phyloP scores from a whole-genome alignment of 2,888 invertebrate species.

The Chymomyza fuscimana region DNA sequence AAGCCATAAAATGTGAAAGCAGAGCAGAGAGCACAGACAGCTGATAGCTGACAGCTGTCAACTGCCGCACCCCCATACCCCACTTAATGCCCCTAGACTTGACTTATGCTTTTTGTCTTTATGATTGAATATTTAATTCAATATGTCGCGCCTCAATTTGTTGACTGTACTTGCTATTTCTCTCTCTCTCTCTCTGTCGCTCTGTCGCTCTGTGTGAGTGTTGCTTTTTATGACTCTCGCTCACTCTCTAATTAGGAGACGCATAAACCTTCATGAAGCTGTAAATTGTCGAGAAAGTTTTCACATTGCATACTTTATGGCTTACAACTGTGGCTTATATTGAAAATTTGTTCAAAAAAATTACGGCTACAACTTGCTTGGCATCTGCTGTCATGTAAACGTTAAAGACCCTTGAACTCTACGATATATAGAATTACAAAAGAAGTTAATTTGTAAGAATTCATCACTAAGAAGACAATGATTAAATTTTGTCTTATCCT shows the following conservation, averaged over 20 bases:
- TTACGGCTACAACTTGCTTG: background rate
- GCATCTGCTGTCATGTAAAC: background rate
- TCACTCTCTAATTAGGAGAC: background rate
- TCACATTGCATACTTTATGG: background rate
- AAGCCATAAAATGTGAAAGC: constrained; percentile 60
- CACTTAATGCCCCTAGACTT: background rate
- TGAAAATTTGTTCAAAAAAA: background rate
- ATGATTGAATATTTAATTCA: constrained; percentile 73
- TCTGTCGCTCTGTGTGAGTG: background rate
- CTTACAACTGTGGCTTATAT: background rate
- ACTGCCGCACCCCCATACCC: background rate
- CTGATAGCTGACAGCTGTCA: background rate
- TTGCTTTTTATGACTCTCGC: constrained; percentile 1
- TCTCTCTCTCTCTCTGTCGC: constrained; percentile 23
- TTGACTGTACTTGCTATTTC: constrained; percentile 16
- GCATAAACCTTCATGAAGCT: background rate
- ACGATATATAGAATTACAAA: too few species aligned
- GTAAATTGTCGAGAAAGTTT: background rate
- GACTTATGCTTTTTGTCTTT: constrained; percentile 48
- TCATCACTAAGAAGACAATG: too few species aligned
- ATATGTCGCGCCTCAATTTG: constrained; percentile 59
- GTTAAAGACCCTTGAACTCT: too few species aligned
- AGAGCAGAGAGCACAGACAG: background rate
- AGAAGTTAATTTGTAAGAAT: too few species aligned
- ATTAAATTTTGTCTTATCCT: too few species aligned